Base-by-base conservation (phyloP, 2,113 vertebrate species). In the Syrmaticus mikado region DNA sequence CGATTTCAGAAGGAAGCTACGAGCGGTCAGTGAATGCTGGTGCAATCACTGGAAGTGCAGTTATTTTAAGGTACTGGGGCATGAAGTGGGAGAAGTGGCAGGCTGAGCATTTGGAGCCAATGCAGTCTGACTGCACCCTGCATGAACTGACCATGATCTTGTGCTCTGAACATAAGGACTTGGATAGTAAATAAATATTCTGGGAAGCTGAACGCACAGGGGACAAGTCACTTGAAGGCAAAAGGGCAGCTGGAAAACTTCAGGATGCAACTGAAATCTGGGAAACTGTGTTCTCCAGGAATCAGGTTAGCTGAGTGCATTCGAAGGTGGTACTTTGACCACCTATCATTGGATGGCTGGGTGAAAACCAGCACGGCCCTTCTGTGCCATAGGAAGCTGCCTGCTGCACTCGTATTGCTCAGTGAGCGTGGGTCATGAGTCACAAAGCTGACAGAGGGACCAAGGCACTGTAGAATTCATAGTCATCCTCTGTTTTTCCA, bases 171-270 rank as follows among this genome's bases (percentile, higher is more conserved):
- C 73, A 38, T 71, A 83, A 36, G 89, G 46, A 45, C 57, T 83
- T 78, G 60, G 76, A 70, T 67, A 81, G 82, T 61, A 94, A 72
- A 32, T 52, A 62, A 80, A 53, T 38, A 52, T 79, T 80, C 79
- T 15, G 60, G 55, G 90, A 90, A 75, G 50, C 82, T 45, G 76
- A 83, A 70, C 66, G 57, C 55, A 43, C 50, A 67, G 70, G 50
- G 57, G 65, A 38, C 48, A 88, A 93, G 77, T 82, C 64, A 88
- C 80, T 85, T 50, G 79, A 76, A 76, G 62, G 84, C 79, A 89
- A 67, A 87, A 93, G 75, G 30, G n/a, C 67, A 86, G 46, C 73
- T 92, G 77, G 91, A 81, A 90, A 90, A 67, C 60, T 86, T 81
- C 65, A 83, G 83, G 73, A 64, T 19, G 2, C 27, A 83, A 61